Evolutionary conservation across 2,113 vertebrate species (phyloP).

Genomic region (Aphyosemion australe): DNA sequence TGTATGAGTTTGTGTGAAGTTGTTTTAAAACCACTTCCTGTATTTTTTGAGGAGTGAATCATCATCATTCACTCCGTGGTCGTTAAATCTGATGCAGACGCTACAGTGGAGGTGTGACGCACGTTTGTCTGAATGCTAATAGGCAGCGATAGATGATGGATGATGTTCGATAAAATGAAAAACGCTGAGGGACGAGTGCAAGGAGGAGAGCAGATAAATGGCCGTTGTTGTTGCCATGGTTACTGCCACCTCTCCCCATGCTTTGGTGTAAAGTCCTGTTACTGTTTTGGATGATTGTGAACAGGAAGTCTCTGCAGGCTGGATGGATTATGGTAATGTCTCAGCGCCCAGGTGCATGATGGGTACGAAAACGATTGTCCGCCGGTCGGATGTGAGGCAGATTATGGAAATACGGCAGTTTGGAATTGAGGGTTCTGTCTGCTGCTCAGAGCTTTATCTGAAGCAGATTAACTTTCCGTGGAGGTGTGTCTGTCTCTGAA

Average conservation of each 20-base stretch:
- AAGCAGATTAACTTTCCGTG: constrained; percentile 38
- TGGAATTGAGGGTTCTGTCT: constrained; percentile 30
- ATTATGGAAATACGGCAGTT: constrained; percentile 65
- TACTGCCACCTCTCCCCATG: constrained; percentile 9
- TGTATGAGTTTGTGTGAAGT: neutral
- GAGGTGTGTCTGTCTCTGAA: constrained; percentile 10
- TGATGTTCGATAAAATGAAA: constrained; percentile 19
- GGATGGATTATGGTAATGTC: constrained; percentile 63
- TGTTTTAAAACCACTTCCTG: neutral
- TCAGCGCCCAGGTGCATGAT: constrained; percentile 56
- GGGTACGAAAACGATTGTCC: constrained; percentile 52
- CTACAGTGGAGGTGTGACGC: neutral
- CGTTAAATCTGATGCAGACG: neutral
- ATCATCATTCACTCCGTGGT: constrained; percentile 2
- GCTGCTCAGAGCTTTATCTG: constrained; percentile 39
- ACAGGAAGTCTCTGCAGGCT: constrained; percentile 46
- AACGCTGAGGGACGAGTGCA: constrained; percentile 18
- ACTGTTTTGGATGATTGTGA: constrained; percentile 25
- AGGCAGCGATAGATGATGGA: constrained; percentile 19
- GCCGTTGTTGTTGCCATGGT: constrained; percentile 44
- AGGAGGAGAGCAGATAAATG: constrained; percentile 6
- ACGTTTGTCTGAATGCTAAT: constrained; percentile 1
- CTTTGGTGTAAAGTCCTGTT: constrained; percentile 11
- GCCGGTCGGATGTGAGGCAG: constrained; percentile 48
- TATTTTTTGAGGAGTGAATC: neutral